Evolutionary conservation across 1,140 invertebrate genomes (phyloP), one percentile per base, ranked within the genome.

Genomic region (Caerostris darwini): DNA sequence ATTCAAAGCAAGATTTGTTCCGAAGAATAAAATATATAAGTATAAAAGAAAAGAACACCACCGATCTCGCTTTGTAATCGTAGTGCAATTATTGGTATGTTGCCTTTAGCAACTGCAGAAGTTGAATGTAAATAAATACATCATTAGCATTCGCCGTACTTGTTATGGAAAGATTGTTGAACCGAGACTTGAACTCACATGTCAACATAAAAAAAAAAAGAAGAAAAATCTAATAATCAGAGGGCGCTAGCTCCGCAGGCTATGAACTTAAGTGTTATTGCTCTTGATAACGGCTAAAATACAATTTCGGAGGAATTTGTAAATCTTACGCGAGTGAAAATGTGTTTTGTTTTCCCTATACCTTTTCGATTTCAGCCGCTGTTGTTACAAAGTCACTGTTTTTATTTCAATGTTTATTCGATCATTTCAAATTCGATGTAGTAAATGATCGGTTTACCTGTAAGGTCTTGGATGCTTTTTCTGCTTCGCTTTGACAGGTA

Each of bases 111-210:
- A 56, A 90, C 64, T 58, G 34, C 17, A 12, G 57, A 91, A 50
- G 19, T 58, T 59, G 90, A 91, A 61, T 61, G 71, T 91, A 81
- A 91, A 91, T 91, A 91, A 91, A 91, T 77, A 69, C 58, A 87
- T 94, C 85, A 94, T 94, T 88, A 94, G 92, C 92, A 87, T 87
- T 82, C 90, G 54, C 53, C 19, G 50, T 57, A 59, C 58, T 17
- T 69, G 92, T 88, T 89, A 94, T 89, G 50, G 67, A 89, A 94
- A 94, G 92, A 94, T 88, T 94, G 92, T 94, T 94, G 92, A 94
- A 94, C 92, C 92, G 85, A 58, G 85, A 81, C 92, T 14, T 94
- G 92, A 94, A 94, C 92, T 94, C 83, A 94, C 92, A 86, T 94
- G 92, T 94, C 92, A 94, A 94, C 92, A 94, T 93, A 71, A 93